Evolutionary conservation across 2,888 invertebrate genomes (phyloP).

Genomic region (Ferrisia virgata): DNA sequence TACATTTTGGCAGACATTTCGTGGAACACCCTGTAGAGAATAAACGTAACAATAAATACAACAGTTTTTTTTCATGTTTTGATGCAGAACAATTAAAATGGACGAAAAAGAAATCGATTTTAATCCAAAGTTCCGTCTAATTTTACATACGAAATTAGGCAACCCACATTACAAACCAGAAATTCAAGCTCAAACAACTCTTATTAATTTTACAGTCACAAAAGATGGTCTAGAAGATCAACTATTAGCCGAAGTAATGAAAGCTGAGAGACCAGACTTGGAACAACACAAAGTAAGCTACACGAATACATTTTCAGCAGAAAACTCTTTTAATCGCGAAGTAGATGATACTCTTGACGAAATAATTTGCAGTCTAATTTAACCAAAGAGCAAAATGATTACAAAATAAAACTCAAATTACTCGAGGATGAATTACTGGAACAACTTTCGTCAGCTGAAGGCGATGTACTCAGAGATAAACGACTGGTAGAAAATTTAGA

Average conservation of each 20-base stretch:
- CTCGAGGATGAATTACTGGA: slow-evolving; percentile 89
- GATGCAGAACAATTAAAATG: slow-evolving; percentile 66
- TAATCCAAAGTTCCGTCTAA: slow-evolving; percentile 73
- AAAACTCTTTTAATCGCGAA: not conserved
- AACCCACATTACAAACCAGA: slow-evolving; percentile 96
- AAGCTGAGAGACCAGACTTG: slow-evolving; percentile 86
- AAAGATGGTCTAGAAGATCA: slow-evolving; percentile 91
- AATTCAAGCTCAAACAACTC: slow-evolving; percentile 92
- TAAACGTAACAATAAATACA: too few species aligned
- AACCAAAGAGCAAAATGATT: slow-evolving; percentile 89
- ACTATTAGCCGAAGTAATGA: slow-evolving; percentile 86
- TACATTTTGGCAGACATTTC: too few species aligned
- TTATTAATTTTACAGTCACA: slow-evolving; percentile 94
- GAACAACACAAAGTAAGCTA: slow-evolving; percentile 69
- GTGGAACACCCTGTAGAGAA: too few species aligned
- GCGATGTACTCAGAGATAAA: slow-evolving; percentile 86
- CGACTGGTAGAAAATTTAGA: slow-evolving; percentile 88
- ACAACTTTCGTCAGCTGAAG: slow-evolving; percentile 77
- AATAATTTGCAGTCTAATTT: slow-evolving; percentile 60
- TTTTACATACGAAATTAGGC: slow-evolving; percentile 88
- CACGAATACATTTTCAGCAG: not conserved
- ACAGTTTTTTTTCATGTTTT: slow-evolving; percentile 1
- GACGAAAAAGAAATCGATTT: slow-evolving; percentile 92
- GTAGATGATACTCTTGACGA: not conserved
- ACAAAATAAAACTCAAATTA: slow-evolving; percentile 85